phyloP scores from a whole-genome alignment of 2,113 vertebrate genomes.

The Charina bottae region DNA sequence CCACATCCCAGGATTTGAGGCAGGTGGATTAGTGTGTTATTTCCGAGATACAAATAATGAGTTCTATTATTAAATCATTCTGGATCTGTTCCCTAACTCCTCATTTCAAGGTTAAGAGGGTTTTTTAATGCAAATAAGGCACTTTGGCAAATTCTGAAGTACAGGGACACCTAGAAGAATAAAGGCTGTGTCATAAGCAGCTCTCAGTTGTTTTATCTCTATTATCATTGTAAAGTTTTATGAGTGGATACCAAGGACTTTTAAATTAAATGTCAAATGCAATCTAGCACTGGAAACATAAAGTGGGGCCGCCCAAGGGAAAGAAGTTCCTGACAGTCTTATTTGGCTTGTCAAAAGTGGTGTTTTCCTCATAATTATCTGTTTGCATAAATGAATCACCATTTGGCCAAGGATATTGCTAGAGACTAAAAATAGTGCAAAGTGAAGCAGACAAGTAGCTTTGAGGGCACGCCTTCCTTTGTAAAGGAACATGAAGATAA shows the following conservation, averaged over 20 bases:
- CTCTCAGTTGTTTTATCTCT: conserved; percentile 45
- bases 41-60: conserved; percentile 26
- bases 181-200: conserved; percentile 55
- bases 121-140: conserved; percentile 39
- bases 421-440: conserved; percentile 7
- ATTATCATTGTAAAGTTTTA: conserved; percentile 56
- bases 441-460: conserved; percentile 4
- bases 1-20: background rate
- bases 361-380: conserved; percentile 33
- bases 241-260: conserved; percentile 39
- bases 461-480: conserved; percentile 38
- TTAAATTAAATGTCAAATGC: conserved; percentile 73
- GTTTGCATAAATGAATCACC: conserved; percentile 28
- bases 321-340: conserved; percentile 45
- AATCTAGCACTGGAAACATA: conserved; percentile 54
- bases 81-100: background rate
- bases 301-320: conserved; percentile 29
- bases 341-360: conserved; percentile 48
- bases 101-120: conserved; percentile 27
- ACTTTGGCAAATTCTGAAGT: conserved; percentile 26
- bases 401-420: conserved; percentile 35
- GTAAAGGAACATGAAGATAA: conserved; percentile 2
- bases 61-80: conserved; percentile 33
- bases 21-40: background rate
- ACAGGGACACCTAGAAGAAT: conserved; percentile 27